These are phyloP conservation scores for Capreolus pygargus DNA, from an alignment of 2,113 vertebrate genomes.

Conservation along the genomic window DNA sequence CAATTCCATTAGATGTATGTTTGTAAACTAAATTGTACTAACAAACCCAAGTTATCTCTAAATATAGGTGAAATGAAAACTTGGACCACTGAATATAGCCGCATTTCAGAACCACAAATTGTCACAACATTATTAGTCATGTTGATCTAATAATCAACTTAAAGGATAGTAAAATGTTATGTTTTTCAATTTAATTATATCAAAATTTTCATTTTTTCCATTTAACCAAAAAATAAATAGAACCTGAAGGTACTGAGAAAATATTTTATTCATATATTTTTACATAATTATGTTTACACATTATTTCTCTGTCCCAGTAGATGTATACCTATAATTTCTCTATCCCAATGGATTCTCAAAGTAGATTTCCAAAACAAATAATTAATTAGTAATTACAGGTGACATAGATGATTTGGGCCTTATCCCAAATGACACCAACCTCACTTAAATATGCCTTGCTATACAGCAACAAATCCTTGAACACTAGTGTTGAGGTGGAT, in stretches of 20 bases:
- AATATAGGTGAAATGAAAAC: not conserved
- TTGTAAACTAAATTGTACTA: not conserved
- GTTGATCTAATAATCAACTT: not conserved
- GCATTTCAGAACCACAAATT: not conserved
- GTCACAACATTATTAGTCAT: not conserved
- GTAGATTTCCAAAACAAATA: conserved; percentile 20
- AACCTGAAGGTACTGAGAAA: not conserved
- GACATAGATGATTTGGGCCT: not conserved
- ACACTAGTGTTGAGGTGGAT: not conserved
- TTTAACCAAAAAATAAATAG: not conserved
- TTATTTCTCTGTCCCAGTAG: not conserved
- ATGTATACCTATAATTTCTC: not conserved
- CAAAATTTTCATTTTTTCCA: not conserved
- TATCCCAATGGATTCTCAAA: not conserved
- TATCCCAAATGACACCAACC: not conserved
- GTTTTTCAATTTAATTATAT: not conserved
- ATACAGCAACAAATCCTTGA: not conserved
- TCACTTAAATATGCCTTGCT: not conserved
- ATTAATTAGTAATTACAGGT: conserved; percentile 32
- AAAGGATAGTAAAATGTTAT: not conserved
- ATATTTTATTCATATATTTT: not conserved
- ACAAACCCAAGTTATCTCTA: not conserved
- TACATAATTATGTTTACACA: not conserved
- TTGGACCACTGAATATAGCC: not conserved
- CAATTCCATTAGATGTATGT: not conserved